Percentiles rank a stretch among this genome's conserved stretches.
phyloP scores from a whole-genome alignment of 2,888 invertebrate genomes.

The Cheilosia urbana region DNA sequence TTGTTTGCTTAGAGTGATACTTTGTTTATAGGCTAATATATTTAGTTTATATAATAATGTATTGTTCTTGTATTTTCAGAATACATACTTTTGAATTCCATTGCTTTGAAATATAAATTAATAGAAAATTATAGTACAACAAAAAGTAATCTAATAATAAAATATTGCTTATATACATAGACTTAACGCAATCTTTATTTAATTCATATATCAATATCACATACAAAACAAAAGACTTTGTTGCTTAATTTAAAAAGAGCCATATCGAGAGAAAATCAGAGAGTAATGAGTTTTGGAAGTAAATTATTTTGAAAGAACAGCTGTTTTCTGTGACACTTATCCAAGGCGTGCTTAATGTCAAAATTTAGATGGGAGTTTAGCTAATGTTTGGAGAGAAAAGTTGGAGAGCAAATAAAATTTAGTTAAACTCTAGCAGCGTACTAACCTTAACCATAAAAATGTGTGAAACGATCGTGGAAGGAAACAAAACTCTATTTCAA shows the following conservation, averaged over 20 bases:
- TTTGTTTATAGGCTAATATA: constrained; percentile 7
- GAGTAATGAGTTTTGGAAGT: too few relatives aligned
- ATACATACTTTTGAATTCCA: constrained; percentile 16
- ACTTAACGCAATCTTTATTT: constrained; percentile 2
- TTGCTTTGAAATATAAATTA: constrained; percentile 16
- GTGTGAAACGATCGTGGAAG: too few relatives aligned
- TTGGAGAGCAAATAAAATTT: too few relatives aligned
- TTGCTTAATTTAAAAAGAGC: constrained; percentile 7
- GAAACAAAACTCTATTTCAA: too few relatives aligned
- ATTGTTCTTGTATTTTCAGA: constrained; percentile 26
- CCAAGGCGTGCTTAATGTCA: too few relatives aligned
- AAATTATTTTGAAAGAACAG: too few relatives aligned
- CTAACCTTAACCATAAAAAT: too few relatives aligned
- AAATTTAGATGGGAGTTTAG: too few relatives aligned
- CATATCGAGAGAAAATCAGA: too few relatives aligned
- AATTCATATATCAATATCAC: constrained; percentile 45
- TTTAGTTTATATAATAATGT: constrained; percentile 3
- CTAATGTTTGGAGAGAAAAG: too few relatives aligned
- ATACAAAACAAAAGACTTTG: constrained; percentile 54
- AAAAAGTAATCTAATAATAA: neutral
- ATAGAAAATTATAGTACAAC: constrained; percentile 4
- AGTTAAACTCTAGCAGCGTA: too few relatives aligned
- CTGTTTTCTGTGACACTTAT: too few relatives aligned
- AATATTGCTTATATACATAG: constrained; percentile 56
- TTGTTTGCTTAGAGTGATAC: constrained; percentile 4